Evolutionary conservation across 2,113 vertebrate genomes (phyloP), one percentile per base, ranked within the genome.

Genomic region (Corvus hawaiiensis): DNA sequence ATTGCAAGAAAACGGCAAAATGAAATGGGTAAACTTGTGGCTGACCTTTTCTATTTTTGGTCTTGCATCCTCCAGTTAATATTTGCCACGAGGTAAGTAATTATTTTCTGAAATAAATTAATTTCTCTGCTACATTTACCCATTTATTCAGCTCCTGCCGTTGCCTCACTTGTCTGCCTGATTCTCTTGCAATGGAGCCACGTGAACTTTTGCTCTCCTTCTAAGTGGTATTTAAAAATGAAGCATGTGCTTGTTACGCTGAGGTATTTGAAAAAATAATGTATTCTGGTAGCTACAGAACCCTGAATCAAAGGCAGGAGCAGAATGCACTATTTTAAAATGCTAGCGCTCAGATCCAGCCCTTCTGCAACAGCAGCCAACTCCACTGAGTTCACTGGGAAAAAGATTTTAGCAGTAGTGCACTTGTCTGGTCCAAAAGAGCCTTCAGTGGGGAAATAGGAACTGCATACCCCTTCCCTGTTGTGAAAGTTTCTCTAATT

Each of bases 171-270:
- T 56, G 80, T 41, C 86, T 72, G 80, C 89, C 68, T 15, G 64
- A 48, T 54, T 76, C 75, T 62, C 83, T 67, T 52, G 91, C 89
- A 75, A 78, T 5, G 69, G 77, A 96, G 93, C 93, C 84, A 37
- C 1, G 14, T 79, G 95, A 96, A 97, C 96, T 95, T 96, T 91
- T 93, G 94, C 95, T 96, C 87, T 84, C 69, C 62, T 92, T 44
- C 48, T 66, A 75, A 96, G 91, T 41, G 86, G 89, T 72, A 87
- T 92, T 94, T 94, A 92, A 95, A 96, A 95, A 95, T 72, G 93
- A 91, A 96, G 87, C 64, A 26, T 68, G 75, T 11, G 90, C 59
- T 86, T 58, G 49, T 66, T 88, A 83, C 30, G 3, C 74, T 39
- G 90, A 80, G 44, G 32, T 64, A 68, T 94, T 56, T 90, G 83